Percentiles rank a stretch among this genome's conserved stretches.
Conservation (phyloP, 2,113 vertebrate genomes). For the Phocoena phocoena region DNA sequence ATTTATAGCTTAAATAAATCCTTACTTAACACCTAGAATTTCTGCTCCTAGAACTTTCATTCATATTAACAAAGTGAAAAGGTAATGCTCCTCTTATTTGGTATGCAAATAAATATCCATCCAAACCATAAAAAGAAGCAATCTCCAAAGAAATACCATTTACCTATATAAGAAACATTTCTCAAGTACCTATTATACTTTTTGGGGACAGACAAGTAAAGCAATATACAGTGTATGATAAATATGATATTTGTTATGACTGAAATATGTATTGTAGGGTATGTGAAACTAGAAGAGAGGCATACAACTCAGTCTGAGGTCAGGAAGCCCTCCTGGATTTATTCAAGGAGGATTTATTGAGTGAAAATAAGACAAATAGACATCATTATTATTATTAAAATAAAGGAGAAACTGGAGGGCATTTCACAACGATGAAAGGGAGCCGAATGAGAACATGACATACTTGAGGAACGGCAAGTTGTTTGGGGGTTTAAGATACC, state of each 20-base stretch:
- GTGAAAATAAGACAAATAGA: background rate
- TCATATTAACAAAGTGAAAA: constrained; percentile 44
- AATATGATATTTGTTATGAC: background rate
- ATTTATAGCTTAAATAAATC: constrained; percentile 25
- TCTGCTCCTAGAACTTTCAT: background rate
- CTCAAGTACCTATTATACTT: constrained; percentile 3
- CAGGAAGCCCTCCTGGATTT: background rate
- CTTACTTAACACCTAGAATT: constrained; percentile 7
- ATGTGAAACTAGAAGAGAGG: background rate
- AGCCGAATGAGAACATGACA: background rate
- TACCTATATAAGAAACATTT: constrained; percentile 44
- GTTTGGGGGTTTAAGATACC: background rate
- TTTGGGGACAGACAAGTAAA: background rate
- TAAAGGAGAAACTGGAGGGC: background rate
- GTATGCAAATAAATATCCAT: constrained; percentile 29
- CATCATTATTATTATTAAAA: background rate
- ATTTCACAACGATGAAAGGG: background rate
- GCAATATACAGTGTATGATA: background rate
- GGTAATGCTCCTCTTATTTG: background rate
- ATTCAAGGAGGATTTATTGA: background rate
- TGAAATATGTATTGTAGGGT: background rate
- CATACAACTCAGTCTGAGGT: background rate
- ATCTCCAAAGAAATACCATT: background rate
- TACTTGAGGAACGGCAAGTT: background rate
- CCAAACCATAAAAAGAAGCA: background rate